Base-by-base conservation (phyloP, 2,797 vertebrate genomes). In the Varecia variegata region DNA sequence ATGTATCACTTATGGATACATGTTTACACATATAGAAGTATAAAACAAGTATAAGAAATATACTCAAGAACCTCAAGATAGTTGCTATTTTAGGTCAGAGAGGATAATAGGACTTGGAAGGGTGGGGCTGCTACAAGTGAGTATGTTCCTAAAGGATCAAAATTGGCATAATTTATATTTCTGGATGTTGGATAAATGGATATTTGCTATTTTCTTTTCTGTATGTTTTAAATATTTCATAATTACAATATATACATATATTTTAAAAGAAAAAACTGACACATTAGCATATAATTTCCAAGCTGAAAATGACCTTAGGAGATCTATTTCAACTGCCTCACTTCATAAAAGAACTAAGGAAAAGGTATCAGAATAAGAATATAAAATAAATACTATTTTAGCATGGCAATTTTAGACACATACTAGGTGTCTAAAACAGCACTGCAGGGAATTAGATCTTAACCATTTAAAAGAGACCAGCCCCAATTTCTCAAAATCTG, bases 361-460 rank as follows among this genome's bases (percentile, higher is more conserved):
- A 76, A 91, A 86, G 20, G 76, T 71, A 43, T 23, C 15, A 47
- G 43, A 95, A 15, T 93, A 93, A 91, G 17, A 80, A 93, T 50
- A 90, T n/a, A 43, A 45, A 81, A 60, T 77, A 47, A 91, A 70
- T 58, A 77, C 23, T 84, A 50, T 0, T 85, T 70, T 25, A 93
- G 18, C 20, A 85, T 9, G 38, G 35, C 3, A 56, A 92, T 86
- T 79, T 76, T 82, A 77, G 85, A 87, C 43, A 35, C 8, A 71
- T 7, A 82, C 25, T 20, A 73, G 8, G 14, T 77, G 10, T 58
- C 60, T 82, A 86, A 83, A 85, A 32, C 81, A 92, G n/a, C n/a
- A 77, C 43, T 76, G 65, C 21, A 11, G 50, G 7, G 67, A 60
- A 90, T 68, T 76, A 77, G 23, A 70, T 50, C 65, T 90, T 79